Base-by-base conservation (phyloP, 2,797 vertebrate genomes). In the Erithacus rubecula region DNA sequence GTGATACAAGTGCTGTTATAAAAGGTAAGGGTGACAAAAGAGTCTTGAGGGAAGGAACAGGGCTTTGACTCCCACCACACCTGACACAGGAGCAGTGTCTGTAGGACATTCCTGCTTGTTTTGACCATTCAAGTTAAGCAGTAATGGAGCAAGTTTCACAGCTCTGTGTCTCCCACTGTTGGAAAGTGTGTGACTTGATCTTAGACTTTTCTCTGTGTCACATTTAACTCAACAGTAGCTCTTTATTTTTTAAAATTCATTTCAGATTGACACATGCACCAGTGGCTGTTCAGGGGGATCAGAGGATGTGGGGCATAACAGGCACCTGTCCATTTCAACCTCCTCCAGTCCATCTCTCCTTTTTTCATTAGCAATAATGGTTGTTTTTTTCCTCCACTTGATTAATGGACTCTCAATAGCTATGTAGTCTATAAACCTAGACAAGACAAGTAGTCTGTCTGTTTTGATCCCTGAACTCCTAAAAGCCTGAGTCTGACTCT, bases 401-500 rank as follows among this genome's bases (percentile, higher is more conserved):
- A 88, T 90, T 95, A 89, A 91, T 86, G 82, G 65, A 79, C 59
- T 59, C 55, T 92, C 69, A 29, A 36, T 52, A 90, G 34, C 62
- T 58, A 23, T 49, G 83, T 55, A 86, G 89, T 80, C 87, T 87
- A 68, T 92, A 92, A 95, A 91, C 79, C 75, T 89, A 91, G 89
- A 85, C 85, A 95, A 71, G 89, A 71, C 69, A 90, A 95, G 86
- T 13, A 80, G 79, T 71, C 81, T 90, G 82, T 81, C 64, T 78
- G 58, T 94, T 55, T 87, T 93, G 76, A 92, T 72, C 89, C 69
- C 23, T 89, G 71, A 83, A 81, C 92, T 95, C 82, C 79, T 94
- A 59, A 95, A 93, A 89, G 82, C 69, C 72, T 36, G 58, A 67
- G 80, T 89, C 71, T 91, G 89, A 81, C 55, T 95, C 58, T n/a